A percentile compares a stretch with the other conserved stretches of the same genome.
Conservation (phyloP, 1,140 invertebrate genomes). For the Latrodectus geometricus region DNA sequence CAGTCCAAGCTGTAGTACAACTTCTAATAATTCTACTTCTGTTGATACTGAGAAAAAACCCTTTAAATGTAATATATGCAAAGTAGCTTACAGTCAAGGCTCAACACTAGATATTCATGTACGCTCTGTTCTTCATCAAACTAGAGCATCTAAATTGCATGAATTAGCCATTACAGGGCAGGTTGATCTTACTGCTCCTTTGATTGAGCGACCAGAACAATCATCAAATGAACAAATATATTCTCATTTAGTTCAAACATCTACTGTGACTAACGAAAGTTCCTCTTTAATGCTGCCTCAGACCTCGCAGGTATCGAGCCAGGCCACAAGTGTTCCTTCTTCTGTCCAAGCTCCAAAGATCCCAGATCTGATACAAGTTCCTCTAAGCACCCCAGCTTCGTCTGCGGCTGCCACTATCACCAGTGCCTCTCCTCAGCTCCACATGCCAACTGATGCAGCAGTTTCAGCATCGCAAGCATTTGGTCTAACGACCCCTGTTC, state of each 20-base stretch:
- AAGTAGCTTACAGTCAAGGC: constrained; percentile 91
- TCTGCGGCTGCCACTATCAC: constrained; percentile 48
- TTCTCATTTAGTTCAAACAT: constrained; percentile 16
- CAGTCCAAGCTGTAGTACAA: not conserved
- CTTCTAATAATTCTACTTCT: not conserved
- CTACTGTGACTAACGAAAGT: constrained; percentile 53
- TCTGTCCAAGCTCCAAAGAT: constrained; percentile 60
- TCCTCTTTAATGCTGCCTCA: constrained; percentile 61
- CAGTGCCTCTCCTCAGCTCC: constrained; percentile 63
- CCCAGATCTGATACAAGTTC: constrained; percentile 60
- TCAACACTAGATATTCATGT: constrained; percentile 95
- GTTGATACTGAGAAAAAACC: constrained; percentile 79
- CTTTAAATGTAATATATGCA: constrained; percentile 96
- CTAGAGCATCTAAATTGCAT: constrained; percentile 87
- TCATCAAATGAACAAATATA: constrained; percentile 48
- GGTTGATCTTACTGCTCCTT: constrained; percentile 84
- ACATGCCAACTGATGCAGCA: constrained; percentile 53
- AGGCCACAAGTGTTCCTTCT: constrained; percentile 63
- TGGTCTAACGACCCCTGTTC: constrained; percentile 38
- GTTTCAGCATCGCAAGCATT: constrained; percentile 29
- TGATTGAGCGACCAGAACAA: constrained; percentile 87
- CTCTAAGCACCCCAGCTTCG: constrained; percentile 49
- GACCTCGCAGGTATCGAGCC: constrained; percentile 51
- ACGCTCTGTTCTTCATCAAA: constrained; percentile 92
- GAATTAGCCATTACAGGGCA: constrained; percentile 89